These are phyloP conservation scores for Papilio demoleus DNA, from an alignment of 2,888 invertebrate species.

Conservation along the genomic window DNA sequence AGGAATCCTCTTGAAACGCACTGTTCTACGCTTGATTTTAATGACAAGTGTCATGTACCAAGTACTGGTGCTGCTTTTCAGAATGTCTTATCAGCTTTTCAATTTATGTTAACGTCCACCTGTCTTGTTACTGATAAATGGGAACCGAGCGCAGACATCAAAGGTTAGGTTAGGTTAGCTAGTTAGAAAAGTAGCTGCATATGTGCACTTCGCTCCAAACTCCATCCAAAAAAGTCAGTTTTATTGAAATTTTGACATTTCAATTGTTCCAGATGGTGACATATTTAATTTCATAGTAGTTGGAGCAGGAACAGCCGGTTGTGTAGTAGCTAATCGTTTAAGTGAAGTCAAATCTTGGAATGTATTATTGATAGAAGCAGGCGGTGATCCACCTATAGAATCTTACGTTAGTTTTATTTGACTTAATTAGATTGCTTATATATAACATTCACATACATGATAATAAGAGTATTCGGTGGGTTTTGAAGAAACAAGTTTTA, in stretches of 20 bases:
- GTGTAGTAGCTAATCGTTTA: constrained; percentile 56
- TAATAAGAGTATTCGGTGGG: not conserved
- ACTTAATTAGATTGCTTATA: not conserved
- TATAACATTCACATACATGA: not conserved
- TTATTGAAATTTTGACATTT: constrained; percentile 52
- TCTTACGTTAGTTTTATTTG: constrained; percentile 46
- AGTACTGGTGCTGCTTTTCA: constrained; percentile 6
- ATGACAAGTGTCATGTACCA: not conserved
- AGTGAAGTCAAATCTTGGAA: constrained; percentile 53
- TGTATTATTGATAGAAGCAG: constrained; percentile 55
- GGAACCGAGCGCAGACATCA: constrained; percentile 16
- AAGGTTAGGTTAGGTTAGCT: too few relatives aligned
- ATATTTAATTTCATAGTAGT: constrained; percentile 57
- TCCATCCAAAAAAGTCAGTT: too few relatives aligned
- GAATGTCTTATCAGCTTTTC: constrained; percentile 1
- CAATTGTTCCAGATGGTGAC: constrained; percentile 47
- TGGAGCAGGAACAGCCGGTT: constrained; percentile 57
- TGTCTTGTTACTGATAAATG: constrained; percentile 11
- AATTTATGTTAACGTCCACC: not conserved
- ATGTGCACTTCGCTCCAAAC: too few relatives aligned
- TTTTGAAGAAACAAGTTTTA: not conserved
- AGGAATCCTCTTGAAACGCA: not conserved
- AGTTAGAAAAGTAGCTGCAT: too few relatives aligned
- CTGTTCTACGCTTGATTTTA: not conserved
- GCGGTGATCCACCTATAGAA: constrained; percentile 46